A percentile compares a stretch with the other conserved stretches of the same genome.
Conservation (phyloP, 2,113 vertebrate species). For the Silurus asotus region DNA sequence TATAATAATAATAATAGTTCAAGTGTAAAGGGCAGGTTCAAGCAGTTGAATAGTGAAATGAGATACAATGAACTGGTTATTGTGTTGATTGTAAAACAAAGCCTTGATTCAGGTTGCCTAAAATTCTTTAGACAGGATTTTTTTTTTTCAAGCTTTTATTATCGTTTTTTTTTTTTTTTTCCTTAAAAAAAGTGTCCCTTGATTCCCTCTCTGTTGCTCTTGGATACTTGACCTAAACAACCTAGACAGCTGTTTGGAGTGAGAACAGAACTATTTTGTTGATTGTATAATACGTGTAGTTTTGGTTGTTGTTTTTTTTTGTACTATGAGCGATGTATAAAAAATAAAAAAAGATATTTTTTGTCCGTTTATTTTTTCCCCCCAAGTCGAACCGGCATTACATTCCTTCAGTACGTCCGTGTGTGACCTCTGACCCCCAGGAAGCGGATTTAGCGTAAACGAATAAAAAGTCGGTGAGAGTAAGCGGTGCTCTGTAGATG, state of each 20-base stretch:
- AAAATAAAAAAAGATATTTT: conserved; percentile 17
- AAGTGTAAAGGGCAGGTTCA: conserved; percentile 83
- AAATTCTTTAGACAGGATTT: conserved; percentile 40
- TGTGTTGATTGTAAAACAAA: conserved; percentile 56
- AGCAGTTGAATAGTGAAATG: conserved; percentile 66
- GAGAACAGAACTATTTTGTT: conserved; percentile 40
- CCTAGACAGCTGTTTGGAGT: conserved; percentile 57
- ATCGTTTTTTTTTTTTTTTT: conserved; percentile 28
- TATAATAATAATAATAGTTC: conserved; percentile 76
- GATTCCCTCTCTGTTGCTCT: conserved; percentile 67
- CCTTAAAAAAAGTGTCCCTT: conserved; percentile 54
- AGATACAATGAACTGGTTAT: conserved; percentile 64
- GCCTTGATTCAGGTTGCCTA: conserved; percentile 48
- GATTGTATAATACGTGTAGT: conserved; percentile 14
- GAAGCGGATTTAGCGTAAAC: conserved; percentile 46
- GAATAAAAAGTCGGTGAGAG: conserved; percentile 54
- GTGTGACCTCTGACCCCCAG: conserved; percentile 57
- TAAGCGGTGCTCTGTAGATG: conserved; percentile 60
- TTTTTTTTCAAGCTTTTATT: conserved; percentile 46
- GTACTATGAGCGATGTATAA: conserved; percentile 22
- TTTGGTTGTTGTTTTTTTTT: not conserved
- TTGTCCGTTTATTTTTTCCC: conserved; percentile 52
- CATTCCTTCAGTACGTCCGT: conserved; percentile 54
- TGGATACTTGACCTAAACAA: conserved; percentile 63
- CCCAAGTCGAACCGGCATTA: conserved; percentile 51